These are phyloP conservation scores for Eledona agricola DNA, from an alignment of 2,888 invertebrate species.

Conservation along the genomic window DNA sequence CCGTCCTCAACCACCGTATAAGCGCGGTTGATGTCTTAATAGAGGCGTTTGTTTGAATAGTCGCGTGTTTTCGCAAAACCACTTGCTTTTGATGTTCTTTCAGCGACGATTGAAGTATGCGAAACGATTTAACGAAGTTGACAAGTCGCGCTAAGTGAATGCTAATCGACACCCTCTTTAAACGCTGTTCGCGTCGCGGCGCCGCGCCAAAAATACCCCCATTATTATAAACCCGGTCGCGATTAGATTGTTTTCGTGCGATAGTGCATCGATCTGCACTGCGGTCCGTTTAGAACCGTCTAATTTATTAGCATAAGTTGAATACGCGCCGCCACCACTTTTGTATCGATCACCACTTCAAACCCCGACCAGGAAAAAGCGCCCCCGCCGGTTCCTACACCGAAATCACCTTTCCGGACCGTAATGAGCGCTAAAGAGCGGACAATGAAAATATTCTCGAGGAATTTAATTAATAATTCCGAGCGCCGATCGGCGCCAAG, in stretches of 20 bases:
- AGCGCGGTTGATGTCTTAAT: conserved; percentile 31
- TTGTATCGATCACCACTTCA: conserved; percentile 58
- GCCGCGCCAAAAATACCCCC: conserved; percentile 29
- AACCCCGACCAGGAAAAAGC: conserved; percentile 16
- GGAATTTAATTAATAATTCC: conserved; percentile 27
- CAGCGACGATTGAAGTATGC: conserved; percentile 40
- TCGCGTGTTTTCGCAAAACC: conserved; percentile 38
- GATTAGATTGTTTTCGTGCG: conserved; percentile 52
- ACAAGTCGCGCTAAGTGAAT: conserved; percentile 39
- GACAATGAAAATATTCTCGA: conserved; percentile 23
- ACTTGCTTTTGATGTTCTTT: conserved; percentile 39
- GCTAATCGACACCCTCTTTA: conserved; percentile 39
- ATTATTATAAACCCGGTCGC: conserved; percentile 48
- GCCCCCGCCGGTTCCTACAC: too few relatives aligned
- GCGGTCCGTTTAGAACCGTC: conserved; percentile 62
- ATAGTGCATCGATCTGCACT: conserved; percentile 62
- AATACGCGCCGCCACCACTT: conserved; percentile 60
- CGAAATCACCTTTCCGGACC: too few relatives aligned
- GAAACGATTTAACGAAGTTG: conserved; percentile 41
- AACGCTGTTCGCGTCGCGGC: conserved; percentile 31
- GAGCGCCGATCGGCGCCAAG: conserved; percentile 12
- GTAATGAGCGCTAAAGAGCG: conserved; percentile 3
- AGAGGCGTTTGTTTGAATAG: conserved; percentile 34
- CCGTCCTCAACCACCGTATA: background rate
- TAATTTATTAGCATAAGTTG: conserved; percentile 64